These are phyloP conservation scores for Falco cherrug DNA, from an alignment of 2,797 vertebrate species.

Conservation along the genomic window DNA sequence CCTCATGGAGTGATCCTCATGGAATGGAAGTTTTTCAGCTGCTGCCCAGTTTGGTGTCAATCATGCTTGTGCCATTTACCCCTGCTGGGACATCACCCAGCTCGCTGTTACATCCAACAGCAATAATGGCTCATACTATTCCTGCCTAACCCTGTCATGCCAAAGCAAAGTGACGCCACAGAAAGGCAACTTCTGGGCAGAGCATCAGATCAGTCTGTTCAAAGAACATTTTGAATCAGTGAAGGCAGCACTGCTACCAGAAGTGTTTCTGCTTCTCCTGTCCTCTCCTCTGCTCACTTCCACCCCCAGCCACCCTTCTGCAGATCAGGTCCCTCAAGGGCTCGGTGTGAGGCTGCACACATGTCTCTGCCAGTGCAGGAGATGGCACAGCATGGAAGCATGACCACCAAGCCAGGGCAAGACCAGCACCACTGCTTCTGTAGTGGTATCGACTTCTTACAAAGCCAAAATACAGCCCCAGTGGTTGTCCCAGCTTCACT, in stretches of 20 bases:
- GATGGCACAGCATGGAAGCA: neutral
- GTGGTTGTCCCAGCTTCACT: neutral
- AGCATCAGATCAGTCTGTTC: neutral
- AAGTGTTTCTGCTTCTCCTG: neutral
- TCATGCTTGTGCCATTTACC: neutral
- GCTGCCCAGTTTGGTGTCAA: rapidly evolving
- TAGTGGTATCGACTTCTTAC: too few relatives aligned
- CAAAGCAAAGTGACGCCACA: neutral
- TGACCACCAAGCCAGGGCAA: neutral
- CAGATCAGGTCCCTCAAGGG: neutral
- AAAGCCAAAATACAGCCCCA: neutral
- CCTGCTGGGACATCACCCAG: neutral
- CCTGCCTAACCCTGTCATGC: neutral
- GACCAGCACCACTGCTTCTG: neutral
- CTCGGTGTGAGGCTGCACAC: neutral
- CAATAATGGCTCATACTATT: neutral
- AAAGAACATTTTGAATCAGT: neutral
- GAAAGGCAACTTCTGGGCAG: neutral
- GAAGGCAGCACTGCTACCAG: neutral
- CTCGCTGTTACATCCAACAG: neutral
- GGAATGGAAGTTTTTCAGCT: neutral
- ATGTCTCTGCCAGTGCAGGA: neutral
- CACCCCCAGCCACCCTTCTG: neutral
- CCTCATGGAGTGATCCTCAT: rapidly evolving
- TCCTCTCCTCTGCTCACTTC: neutral